phyloP scores from a whole-genome alignment of 2,113 vertebrate species.

The Neodon shergylaensis region DNA sequence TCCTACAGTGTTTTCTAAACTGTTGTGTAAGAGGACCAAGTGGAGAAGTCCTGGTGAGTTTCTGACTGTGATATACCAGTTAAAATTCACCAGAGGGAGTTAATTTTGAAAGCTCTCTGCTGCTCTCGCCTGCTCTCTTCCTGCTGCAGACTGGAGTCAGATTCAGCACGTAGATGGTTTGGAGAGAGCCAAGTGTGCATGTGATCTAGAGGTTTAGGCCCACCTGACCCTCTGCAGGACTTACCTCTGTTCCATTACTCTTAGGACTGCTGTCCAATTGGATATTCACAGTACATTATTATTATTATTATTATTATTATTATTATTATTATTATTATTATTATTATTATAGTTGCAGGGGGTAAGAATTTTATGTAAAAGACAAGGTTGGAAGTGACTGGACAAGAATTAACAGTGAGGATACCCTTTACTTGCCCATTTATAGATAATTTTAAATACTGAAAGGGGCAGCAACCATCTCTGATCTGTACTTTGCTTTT shows the following conservation, averaged over 20 bases:
- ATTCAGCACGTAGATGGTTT: not conserved
- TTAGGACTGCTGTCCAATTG: not conserved
- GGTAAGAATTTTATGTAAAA: slow-evolving; percentile 14
- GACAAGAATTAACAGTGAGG: slow-evolving; percentile 4
- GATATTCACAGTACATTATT: not conserved
- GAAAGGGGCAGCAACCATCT: not conserved
- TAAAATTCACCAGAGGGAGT: slow-evolving; percentile 76
- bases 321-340: not conserved
- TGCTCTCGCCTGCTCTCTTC: not conserved
- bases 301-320: not conserved
- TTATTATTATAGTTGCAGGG: not conserved
- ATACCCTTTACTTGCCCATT: not conserved
- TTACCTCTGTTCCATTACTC: not conserved
- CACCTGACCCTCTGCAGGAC: not conserved
- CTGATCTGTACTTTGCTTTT: not conserved
- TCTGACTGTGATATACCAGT: slow-evolving; percentile 69
- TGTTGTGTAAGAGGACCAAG: slow-evolving; percentile 72
- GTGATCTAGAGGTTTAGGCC: not conserved
- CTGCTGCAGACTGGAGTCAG: not conserved
- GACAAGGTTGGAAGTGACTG: not conserved
- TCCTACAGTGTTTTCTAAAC: slow-evolving; percentile 77
- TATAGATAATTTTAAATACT: not conserved
- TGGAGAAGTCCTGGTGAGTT: slow-evolving; percentile 53
- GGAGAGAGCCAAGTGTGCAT: not conserved
- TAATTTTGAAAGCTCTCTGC: slow-evolving; percentile 67